Evolutionary conservation across 2,888 invertebrate species (phyloP).

Genomic region (Euproctis similis): DNA sequence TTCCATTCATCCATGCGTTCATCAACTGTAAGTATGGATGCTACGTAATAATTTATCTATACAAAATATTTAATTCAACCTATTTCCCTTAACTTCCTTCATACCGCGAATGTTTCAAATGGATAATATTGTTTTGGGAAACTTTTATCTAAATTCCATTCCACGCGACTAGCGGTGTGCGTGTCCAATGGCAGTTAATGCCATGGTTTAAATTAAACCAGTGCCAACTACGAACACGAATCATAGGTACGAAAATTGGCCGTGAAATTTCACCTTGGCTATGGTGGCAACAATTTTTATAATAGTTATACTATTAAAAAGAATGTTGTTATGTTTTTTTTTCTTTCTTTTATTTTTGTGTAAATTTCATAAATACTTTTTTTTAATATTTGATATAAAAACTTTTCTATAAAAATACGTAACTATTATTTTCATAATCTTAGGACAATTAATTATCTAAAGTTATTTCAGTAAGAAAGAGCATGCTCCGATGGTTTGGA

Average conservation of each 20-base stretch:
- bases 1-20: no score
- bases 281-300: constrained; percentile 49
- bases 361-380: no score
- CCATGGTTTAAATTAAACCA: constrained; percentile 63
- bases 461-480: no score
- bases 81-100: constrained; percentile 21
- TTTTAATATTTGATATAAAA: no score
- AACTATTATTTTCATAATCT: no score
- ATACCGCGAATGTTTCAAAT: constrained; percentile 32
- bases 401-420: no score
- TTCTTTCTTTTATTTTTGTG: no score
- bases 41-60: constrained; percentile 12
- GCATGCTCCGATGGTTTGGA: no score
- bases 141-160: constrained; percentile 49
- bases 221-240: constrained; percentile 66
- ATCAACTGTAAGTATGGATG: no score
- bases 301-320: no score
- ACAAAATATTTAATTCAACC: constrained; percentile 20
- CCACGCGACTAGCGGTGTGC: constrained; percentile 46
- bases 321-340: constrained; percentile 38
- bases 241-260: constrained; percentile 70
- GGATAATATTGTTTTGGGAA: constrained; percentile 48
- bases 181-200: constrained; percentile 54
- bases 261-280: constrained; percentile 68
- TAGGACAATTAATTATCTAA: no score